These are phyloP conservation scores for Delphinapterus leucas DNA, from an alignment of 2,113 vertebrate species.

Conservation along the genomic window DNA sequence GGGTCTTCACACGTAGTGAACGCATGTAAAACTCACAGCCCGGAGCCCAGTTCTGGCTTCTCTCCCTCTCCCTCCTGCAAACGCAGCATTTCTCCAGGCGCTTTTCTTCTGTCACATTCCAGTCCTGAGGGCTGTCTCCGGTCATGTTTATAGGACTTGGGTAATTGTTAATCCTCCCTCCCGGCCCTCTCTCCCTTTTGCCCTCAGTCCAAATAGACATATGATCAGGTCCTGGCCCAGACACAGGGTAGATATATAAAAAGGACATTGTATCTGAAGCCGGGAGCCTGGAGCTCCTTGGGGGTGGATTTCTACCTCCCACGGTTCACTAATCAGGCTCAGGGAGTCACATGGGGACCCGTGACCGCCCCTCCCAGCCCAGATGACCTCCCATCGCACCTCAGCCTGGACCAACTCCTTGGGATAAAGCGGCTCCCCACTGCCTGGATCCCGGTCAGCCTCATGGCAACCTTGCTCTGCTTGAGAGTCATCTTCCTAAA, in stretches of 20 bases:
- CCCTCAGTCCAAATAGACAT: slow-evolving; percentile 67
- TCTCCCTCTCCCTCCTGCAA: not conserved
- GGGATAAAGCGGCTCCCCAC: not conserved
- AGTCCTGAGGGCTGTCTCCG: not conserved
- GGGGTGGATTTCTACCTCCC: slow-evolving; percentile 53
- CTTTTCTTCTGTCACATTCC: slow-evolving; percentile 1
- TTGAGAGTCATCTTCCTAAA: not conserved
- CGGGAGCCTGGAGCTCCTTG: slow-evolving; percentile 16
- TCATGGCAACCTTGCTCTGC: not conserved
- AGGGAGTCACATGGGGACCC: slow-evolving; percentile 55
- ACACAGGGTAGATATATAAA: slow-evolving; percentile 60
- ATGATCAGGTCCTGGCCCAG: slow-evolving; percentile 60
- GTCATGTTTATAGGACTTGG: slow-evolving; percentile 47
- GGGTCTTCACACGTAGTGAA: not conserved
- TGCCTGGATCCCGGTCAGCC: not conserved
- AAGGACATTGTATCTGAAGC: slow-evolving; percentile 71
- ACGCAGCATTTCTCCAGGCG: not conserved
- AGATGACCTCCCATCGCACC: not conserved
- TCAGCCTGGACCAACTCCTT: not conserved
- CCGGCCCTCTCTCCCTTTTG: slow-evolving; percentile 47
- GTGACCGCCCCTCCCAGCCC: slow-evolving; percentile 14
- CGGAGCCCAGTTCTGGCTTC: not conserved
- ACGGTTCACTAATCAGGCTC: slow-evolving; percentile 52
- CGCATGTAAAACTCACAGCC: not conserved
- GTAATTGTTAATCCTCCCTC: slow-evolving; percentile 51